Base-by-base conservation (phyloP, 2,888 invertebrate species). In the Erpobdella octoculata region DNA sequence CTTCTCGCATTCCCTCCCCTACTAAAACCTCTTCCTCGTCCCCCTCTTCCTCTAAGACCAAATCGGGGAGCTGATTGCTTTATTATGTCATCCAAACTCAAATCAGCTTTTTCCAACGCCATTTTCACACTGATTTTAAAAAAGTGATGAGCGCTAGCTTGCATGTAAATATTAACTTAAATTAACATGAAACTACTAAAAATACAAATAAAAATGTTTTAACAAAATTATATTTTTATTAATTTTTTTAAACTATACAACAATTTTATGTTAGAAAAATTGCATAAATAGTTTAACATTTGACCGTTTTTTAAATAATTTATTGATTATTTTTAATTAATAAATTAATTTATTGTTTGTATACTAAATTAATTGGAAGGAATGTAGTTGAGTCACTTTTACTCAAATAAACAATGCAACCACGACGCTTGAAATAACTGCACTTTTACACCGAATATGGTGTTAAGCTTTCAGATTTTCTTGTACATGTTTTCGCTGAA, bases 1-100 rank as follows among this genome's bases (percentile, higher is more conserved):
- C 37, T 28, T 28, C 67, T 41, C 25, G 38, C 15, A 6, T 5
- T 28, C 18, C 38, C 33, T n/a, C 36, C 65, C 37, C 65, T 65
- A 25, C 21, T n/a, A 36, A 21, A 28, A 2, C 67, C 67, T 46
- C 67, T 67, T n/a, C 67, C 67, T 67, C 46, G 38, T 15, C 38
- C 31, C 28, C 67, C 41, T 46, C 67, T 67, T 9, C 67, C 67
- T 41, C 67, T 25, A 3, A 31, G 31, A 12, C 25, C 46, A 33
- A 67, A 67, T 41, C 31, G 31, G 28, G 28, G 28, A 46, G 28
- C 67, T 15, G 67, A 46, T 31, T 67, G 67, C 37, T 41, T 67
- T 12, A 67, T 67, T 21, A 67, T 67, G 41, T 67, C 67, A 41
- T 67, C 67, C 31, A 67, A 41, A 67, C 67, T 67, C 46, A 67